Evolutionary conservation across 2,797 vertebrate genomes (phyloP), one percentile per base, ranked within the genome.

Genomic region (Sebastes taczanowskii): DNA sequence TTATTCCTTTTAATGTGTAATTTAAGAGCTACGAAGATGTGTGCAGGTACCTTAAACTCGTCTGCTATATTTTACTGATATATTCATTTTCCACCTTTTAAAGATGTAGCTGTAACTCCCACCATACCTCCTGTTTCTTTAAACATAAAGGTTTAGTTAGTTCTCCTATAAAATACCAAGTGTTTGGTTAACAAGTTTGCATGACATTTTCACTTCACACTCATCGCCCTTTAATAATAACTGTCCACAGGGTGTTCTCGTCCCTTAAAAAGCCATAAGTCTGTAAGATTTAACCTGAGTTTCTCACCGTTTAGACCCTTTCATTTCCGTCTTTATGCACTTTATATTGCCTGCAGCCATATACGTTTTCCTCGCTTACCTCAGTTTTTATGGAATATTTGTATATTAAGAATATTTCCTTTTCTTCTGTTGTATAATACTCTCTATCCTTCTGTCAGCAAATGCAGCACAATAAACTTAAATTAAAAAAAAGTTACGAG

Each of bases 311-410:
- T 34, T 13, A 22, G 16, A 38, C 32, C 0, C 30, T 49, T 73
- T 42, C 63, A 22, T 34, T 49, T 52, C 14, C 30, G 16, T 84
- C 66, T 72, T 34, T 27, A 58, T 58, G 90, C 92, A 93, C 89
- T 89, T 92, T 91, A 89, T 18, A 68, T 56, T 64, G 72, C 74
- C 72, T 81, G 78, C 89, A 78, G 84, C 81, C 86, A 71, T 81
- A 65, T 5, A 9, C 16, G 1, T n/a, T 49, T 60, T 75, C 73
- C 66, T 61, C 25, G 80, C 30, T 72, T 77, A 86, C 80, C 80
- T 53, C 74, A 69, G 52, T 78, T 83, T 80, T 22, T 69, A 78
- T 62, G 35, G 30, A 49, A 77, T 22, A 60, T 80, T 77, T 89
- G 58, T 77, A 75, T 61, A 62, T 75, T 22, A 18, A 77, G 29